A percentile compares a stretch with the other conserved stretches of the same genome.
Evolutionary conservation across 1,140 invertebrate species (phyloP).

Genomic region (Eufriesea mexicana): DNA sequence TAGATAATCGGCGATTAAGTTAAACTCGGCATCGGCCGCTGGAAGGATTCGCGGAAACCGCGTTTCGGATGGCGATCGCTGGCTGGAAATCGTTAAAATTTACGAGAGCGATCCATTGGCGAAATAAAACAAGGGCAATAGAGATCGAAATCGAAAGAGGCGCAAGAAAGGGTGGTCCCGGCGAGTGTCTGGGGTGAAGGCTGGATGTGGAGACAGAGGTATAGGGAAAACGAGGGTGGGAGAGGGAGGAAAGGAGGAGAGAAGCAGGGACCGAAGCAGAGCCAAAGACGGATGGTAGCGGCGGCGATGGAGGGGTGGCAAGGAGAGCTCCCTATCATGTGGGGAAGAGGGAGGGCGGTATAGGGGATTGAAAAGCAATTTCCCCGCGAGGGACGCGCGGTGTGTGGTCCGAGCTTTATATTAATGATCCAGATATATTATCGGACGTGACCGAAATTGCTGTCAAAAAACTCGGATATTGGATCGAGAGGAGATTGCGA

Average conservation of each 20-base stretch:
- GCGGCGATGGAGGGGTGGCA: slow-evolving; percentile 49
- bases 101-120: slow-evolving; percentile 17
- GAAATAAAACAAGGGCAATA: slow-evolving; percentile 40
- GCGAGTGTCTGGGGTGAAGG: slow-evolving; percentile 17
- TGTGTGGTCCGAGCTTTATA: slow-evolving; percentile 80
- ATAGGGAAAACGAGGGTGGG: slow-evolving; percentile 29
- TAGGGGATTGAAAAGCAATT: slow-evolving; percentile 83
- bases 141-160: slow-evolving; percentile 49
- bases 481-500: slow-evolving; percentile 82
- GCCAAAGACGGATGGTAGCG: slow-evolving; percentile 58
- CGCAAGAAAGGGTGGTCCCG: slow-evolving; percentile 26
- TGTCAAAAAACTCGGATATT: slow-evolving; percentile 84
- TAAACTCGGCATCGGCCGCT: too few species aligned
- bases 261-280: slow-evolving; percentile 20
- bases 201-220: slow-evolving; percentile 4
- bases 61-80: neutral
- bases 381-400: slow-evolving; percentile 80
- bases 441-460: slow-evolving; percentile 84
- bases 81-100: slow-evolving; percentile 1
- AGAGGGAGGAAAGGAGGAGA: slow-evolving; percentile 1
- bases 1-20: too few species aligned
- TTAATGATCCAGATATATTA: slow-evolving; percentile 84
- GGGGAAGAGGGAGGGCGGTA: slow-evolving; percentile 52
- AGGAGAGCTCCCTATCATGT: slow-evolving; percentile 51
- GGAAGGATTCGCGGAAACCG: neutral